phyloP scores from a whole-genome alignment of 2,113 vertebrate genomes.

The Pollachius pollachius region DNA sequence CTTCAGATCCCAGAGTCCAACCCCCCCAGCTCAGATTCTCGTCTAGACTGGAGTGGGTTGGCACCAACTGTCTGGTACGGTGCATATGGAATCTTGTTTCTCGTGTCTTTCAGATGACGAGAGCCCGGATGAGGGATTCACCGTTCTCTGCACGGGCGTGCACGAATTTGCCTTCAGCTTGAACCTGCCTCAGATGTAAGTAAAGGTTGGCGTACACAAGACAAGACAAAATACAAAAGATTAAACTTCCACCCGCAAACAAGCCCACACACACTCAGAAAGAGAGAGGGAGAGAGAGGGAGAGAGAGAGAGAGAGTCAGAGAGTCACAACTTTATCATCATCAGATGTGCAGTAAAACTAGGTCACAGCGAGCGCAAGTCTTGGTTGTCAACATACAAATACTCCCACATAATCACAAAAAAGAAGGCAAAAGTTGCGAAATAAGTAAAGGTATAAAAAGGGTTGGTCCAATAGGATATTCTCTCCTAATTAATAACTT shows the following conservation, averaged over 20 bases:
- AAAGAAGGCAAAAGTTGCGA: no score
- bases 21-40: conserved; percentile 4
- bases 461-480: no score
- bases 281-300: no score
- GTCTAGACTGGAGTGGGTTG: conserved; percentile 16
- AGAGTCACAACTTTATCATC: no score
- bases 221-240: background rate
- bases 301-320: no score
- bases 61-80: conserved; percentile 45
- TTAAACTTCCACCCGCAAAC: background rate
- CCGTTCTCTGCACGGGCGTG: conserved; percentile 87
- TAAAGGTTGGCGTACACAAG: conserved; percentile 24
- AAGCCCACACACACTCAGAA: background rate
- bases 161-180: conserved; percentile 99
- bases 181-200: conserved; percentile 98
- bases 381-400: no score
- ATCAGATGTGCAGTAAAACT: no score
- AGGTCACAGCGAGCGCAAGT: no score
- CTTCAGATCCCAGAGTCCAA: background rate
- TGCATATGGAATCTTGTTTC: conserved; percentile 63
- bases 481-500: no score
- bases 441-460: no score
- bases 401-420: no score
- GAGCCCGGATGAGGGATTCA: conserved; percentile 88
- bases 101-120: conserved; percentile 84